A percentile compares a stretch with the other conserved stretches of the same genome.
These are phyloP conservation scores for Tricholauxania praeusta DNA, from an alignment of 2,888 invertebrate genomes.

Conservation along the genomic window DNA sequence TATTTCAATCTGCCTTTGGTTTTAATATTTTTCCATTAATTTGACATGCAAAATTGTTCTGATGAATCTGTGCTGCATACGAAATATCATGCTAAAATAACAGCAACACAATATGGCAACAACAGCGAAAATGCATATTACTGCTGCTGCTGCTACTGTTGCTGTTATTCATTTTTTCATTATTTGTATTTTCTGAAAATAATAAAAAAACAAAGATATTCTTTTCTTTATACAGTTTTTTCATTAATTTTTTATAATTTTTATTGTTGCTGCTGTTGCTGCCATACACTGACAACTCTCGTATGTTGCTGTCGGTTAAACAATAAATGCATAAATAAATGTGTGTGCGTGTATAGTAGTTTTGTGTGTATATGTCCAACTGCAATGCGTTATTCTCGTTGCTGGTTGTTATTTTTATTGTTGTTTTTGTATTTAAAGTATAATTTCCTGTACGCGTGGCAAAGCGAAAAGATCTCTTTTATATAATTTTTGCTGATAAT, in stretches of 20 bases:
- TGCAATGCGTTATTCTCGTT: constrained; percentile 32
- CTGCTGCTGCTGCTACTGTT: too few relatives aligned
- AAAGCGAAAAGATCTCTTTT: constrained; percentile 25
- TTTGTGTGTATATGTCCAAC: neutral
- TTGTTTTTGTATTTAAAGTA: constrained; percentile 13
- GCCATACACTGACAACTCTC: constrained; percentile 25
- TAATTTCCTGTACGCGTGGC: constrained; percentile 40
- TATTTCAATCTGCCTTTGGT: too few relatives aligned
- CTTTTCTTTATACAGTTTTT: neutral
- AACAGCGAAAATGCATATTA: too few relatives aligned
- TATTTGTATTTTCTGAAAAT: too few relatives aligned
- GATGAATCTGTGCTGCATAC: too few relatives aligned
- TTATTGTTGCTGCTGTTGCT: constrained; percentile 1
- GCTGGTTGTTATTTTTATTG: constrained; percentile 13
- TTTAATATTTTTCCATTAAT: too few relatives aligned
- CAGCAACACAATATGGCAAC: too few relatives aligned
- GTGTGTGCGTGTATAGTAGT: neutral
- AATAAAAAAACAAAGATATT: neutral
- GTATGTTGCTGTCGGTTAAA: constrained; percentile 17
- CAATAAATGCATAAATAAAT: neutral
- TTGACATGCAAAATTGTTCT: too few relatives aligned
- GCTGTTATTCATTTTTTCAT: too few relatives aligned
- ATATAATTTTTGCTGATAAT: constrained; percentile 28
- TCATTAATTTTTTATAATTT: neutral
- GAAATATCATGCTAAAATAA: too few relatives aligned